Evolutionary conservation across 2,888 invertebrate species (phyloP).

Genomic region (Onthophagus sagittarius): DNA sequence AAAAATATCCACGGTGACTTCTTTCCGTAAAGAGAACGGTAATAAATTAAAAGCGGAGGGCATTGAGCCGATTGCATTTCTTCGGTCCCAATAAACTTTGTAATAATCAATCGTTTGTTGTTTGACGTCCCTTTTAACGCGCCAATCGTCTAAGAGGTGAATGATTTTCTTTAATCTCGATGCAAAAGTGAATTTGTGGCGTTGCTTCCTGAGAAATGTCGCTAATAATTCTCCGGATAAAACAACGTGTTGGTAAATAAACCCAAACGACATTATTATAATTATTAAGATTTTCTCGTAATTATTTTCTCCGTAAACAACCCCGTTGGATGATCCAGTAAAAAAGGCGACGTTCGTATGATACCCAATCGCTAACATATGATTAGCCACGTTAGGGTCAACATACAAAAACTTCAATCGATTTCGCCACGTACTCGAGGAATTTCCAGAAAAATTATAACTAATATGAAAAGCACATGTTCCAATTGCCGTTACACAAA

Average conservation of each 20-base stretch:
- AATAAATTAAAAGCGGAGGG: slow-evolving; percentile 48
- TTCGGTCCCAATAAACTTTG: slow-evolving; percentile 53
- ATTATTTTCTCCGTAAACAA: slow-evolving; percentile 8
- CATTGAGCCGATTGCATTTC: slow-evolving; percentile 50
- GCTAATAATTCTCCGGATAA: slow-evolving; percentile 17
- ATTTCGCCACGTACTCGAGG: slow-evolving; percentile 6
- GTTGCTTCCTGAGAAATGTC: slow-evolving; percentile 13
- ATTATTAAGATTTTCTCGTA: slow-evolving; percentile 12
- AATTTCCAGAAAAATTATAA: background rate
- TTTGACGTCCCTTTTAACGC: slow-evolving; percentile 19
- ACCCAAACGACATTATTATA: slow-evolving; percentile 13
- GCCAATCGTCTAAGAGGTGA: slow-evolving; percentile 20
- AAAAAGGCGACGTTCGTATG: slow-evolving; percentile 12
- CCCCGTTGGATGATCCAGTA: background rate
- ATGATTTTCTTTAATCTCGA: slow-evolving; percentile 17
- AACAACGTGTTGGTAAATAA: slow-evolving; percentile 16
- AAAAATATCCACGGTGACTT: slow-evolving; percentile 53
- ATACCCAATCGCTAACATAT: slow-evolving; percentile 3
- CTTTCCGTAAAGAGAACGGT: slow-evolving; percentile 53
- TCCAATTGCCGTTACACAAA: background rate
- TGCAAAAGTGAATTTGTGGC: slow-evolving; percentile 18
- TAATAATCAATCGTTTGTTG: slow-evolving; percentile 42
- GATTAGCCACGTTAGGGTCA: background rate
- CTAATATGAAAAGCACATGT: slow-evolving; percentile 12
- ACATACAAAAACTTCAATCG: background rate